Conservation (phyloP, 2,113 vertebrate species). For the Danionella cerebrum region DNA sequence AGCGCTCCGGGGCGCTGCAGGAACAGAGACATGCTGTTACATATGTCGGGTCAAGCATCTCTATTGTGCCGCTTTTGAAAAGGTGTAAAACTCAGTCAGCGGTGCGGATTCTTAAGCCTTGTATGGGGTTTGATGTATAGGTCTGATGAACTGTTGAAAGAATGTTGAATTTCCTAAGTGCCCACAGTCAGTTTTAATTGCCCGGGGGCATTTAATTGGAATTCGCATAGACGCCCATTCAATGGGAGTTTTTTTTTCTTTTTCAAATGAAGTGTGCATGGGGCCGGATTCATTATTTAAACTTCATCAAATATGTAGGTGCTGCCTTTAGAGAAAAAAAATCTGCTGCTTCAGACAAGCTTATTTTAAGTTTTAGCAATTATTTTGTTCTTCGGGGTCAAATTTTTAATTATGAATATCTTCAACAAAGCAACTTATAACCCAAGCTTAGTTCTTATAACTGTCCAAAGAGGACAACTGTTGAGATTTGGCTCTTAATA, state of each 20-base stretch:
- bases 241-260: conserved; percentile 26
- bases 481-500: background rate
- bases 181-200: conserved; percentile 80
- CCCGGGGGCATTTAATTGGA: conserved; percentile 79
- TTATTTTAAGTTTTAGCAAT: too few relatives aligned
- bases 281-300: conserved; percentile 19
- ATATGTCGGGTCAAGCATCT: conserved; percentile 86
- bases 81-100: conserved; percentile 80
- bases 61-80: conserved; percentile 78
- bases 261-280: conserved; percentile 27
- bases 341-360: background rate
- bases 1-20: conserved; percentile 66
- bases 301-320: conserved; percentile 6
- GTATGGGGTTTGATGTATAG: conserved; percentile 61
- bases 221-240: conserved; percentile 56
- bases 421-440: too few relatives aligned
- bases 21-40: conserved; percentile 77
- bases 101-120: conserved; percentile 68
- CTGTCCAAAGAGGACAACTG: background rate
- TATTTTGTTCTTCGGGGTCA: too few relatives aligned
- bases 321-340: background rate
- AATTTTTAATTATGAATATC: too few relatives aligned
- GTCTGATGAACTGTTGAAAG: conserved; percentile 79
- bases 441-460: background rate
- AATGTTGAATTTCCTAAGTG: conserved; percentile 76